Evolutionary conservation across 2,113 vertebrate genomes (phyloP).

Genomic region (Dasyurus viverrinus): DNA sequence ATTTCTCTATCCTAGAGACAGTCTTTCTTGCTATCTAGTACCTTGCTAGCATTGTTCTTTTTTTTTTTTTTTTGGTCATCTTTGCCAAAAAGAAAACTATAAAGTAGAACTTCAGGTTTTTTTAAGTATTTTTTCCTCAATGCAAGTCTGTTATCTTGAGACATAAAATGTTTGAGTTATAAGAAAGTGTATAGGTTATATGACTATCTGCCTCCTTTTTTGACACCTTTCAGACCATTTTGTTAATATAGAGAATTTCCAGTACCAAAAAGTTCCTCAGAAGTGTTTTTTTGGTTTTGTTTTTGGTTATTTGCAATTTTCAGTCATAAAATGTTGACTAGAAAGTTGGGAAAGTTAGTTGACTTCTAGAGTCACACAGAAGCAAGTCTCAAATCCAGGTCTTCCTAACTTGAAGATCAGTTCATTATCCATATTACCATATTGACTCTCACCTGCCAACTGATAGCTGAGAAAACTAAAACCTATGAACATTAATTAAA

Average conservation of each 20-base stretch:
- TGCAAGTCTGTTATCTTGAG: background rate
- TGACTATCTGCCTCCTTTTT: background rate
- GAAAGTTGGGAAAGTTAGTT: background rate
- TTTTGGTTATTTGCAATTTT: background rate
- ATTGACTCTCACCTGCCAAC: background rate
- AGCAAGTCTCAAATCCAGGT: background rate
- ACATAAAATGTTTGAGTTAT: background rate
- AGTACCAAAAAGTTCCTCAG: background rate
- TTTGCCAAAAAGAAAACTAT: background rate
- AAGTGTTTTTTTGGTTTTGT: background rate
- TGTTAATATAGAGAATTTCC: background rate
- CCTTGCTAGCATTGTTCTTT: background rate
- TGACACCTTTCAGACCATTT: background rate
- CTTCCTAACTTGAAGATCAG: background rate
- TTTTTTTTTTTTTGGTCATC: background rate
- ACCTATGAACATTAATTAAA: background rate
- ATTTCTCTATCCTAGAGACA: background rate
- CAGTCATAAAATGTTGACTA: background rate
- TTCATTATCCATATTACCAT: background rate
- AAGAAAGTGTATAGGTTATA: background rate
- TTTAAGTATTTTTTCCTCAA: background rate
- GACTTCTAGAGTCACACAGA: background rate
- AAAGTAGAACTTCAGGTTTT: background rate
- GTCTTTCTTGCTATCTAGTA: background rate
- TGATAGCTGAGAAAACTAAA: background rate